Evolutionary conservation across 2,888 invertebrate species (phyloP), one percentile per base, ranked within the genome.

Genomic region (Drosophila demipolita): DNA sequence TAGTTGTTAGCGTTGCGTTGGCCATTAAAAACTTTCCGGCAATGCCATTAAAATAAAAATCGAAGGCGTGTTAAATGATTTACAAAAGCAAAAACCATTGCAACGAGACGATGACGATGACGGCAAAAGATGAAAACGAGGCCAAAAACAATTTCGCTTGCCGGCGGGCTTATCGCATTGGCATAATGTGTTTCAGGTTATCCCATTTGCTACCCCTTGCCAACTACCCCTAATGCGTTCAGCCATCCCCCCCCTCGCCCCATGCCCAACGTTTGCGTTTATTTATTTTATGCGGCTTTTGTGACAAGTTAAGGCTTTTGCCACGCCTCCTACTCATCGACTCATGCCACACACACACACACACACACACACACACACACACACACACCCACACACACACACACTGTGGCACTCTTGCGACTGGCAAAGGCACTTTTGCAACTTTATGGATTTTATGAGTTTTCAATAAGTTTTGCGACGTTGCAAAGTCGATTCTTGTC

Each of bases 41-140:
- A 78, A 68, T 60, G 84, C 82, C 83, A 85, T 85, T 87, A 87
- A 85, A 84, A 87, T 84, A 84, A 84, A 84, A 87, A 87, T 87
- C 84, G 87, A 87, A 76, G 83, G 87, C 78, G 84, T 87, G 87
- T 84, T 84, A 87, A 87, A 84, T 84, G 84, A 84, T 87, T 84
- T 80, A 82, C 82, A 80, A 80, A 78, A 79, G 74, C 68, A 67
- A 65, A 45, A n/a, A 12, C 15, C 55, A 45, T n/a, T 48, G 26
- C 20, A 49, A 50, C 40, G 32, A 29, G 26, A 45, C n/a, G n/a
- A n/a, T 38, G 49, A 58, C 65, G 38, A 42, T 20, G 42, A 6
- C 38, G 38, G n/a, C 2, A 17, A 38, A 20, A 52, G 52, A 20
- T 15, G 33, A 29, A 23, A 54, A 42, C 42, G 48, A 50, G 60